Conservation (phyloP, 2,888 invertebrate species). For the Sericinus montela region DNA sequence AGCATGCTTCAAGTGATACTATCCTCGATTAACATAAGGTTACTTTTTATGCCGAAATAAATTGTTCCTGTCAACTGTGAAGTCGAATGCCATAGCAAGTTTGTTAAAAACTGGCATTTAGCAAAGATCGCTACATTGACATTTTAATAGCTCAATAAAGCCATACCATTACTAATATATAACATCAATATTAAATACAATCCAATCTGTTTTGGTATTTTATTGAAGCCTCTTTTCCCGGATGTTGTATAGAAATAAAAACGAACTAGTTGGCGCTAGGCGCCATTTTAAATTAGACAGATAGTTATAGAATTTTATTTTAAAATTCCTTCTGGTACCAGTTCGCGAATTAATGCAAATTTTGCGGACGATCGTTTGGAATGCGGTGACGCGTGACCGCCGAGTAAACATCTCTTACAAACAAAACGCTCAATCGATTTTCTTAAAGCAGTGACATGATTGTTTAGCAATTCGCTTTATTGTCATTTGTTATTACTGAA, state of each 20-base stretch:
- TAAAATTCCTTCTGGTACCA: conserved; percentile 44
- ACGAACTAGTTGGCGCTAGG: conserved; percentile 39
- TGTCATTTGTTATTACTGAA: conserved; percentile 2
- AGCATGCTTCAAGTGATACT: too few species aligned
- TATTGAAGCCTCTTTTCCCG: conserved; percentile 29
- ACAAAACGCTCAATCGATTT: conserved; percentile 17
- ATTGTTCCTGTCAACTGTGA: too few species aligned
- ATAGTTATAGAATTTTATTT: conserved; percentile 41
- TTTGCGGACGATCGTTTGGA: conserved; percentile 36
- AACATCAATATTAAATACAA: conserved; percentile 14
- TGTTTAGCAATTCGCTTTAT: conserved; percentile 4
- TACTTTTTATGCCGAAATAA: too few species aligned
- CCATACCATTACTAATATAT: conserved; percentile 24
- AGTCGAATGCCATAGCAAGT: too few species aligned
- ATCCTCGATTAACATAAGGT: too few species aligned
- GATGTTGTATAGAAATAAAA: conserved; percentile 38
- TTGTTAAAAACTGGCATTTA: conserved; percentile 8
- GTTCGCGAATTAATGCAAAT: conserved; percentile 63
- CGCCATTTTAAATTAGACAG: conserved; percentile 48
- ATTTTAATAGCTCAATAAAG: conserved; percentile 10
- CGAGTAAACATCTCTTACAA: conserved; percentile 37
- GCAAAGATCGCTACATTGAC: conserved; percentile 3
- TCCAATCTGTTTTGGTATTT: conserved; percentile 19
- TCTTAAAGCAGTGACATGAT: conserved; percentile 8
- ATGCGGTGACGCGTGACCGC: conserved; percentile 42